Percentiles rank a stretch among this genome's conserved stretches.
phyloP scores from a whole-genome alignment of 2,888 invertebrate genomes.

The Spisula solida region DNA sequence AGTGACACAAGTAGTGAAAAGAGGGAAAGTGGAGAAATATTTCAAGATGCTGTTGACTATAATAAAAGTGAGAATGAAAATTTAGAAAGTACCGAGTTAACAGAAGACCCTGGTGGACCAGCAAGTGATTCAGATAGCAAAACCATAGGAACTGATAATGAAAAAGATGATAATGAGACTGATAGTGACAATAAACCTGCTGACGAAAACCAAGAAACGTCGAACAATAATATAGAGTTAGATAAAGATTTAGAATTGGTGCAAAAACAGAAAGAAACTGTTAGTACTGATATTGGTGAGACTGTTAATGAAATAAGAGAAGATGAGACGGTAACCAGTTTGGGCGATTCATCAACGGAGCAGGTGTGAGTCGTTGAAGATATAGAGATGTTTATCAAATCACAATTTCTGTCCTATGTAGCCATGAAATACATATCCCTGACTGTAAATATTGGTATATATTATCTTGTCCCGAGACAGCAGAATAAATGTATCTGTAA shows the following conservation, averaged over 20 bases:
- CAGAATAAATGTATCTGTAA: slow-evolving; percentile 41
- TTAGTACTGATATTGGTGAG: background rate
- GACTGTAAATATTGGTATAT: slow-evolving; percentile 30
- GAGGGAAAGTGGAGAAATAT: slow-evolving; percentile 61
- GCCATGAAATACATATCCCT: slow-evolving; percentile 51
- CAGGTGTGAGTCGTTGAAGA: slow-evolving; percentile 41
- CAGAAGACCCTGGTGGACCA: slow-evolving; percentile 58
- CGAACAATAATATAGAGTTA: slow-evolving; percentile 41
- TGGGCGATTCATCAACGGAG: slow-evolving; percentile 50
- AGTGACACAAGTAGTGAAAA: slow-evolving; percentile 56
- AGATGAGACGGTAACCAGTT: slow-evolving; percentile 57
- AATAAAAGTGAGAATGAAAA: slow-evolving; percentile 42
- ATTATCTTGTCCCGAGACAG: slow-evolving; percentile 37
- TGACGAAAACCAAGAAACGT: slow-evolving; percentile 39
- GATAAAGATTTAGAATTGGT: slow-evolving; percentile 40
- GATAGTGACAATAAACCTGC: slow-evolving; percentile 40
- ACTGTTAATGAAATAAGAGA: slow-evolving; percentile 30
- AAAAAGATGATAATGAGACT: background rate
- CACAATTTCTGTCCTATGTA: slow-evolving; percentile 40
- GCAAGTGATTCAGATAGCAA: slow-evolving; percentile 46
- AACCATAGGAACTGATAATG: slow-evolving; percentile 11
- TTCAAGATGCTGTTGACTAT: slow-evolving; percentile 64
- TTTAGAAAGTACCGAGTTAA: slow-evolving; percentile 42
- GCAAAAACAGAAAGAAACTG: slow-evolving; percentile 27
- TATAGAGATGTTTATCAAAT: slow-evolving; percentile 23